A percentile compares a stretch with the other conserved stretches of the same genome.
These are phyloP conservation scores for Cirrhinus mrigala DNA, from an alignment of 2,797 vertebrate genomes.

Conservation along the genomic window DNA sequence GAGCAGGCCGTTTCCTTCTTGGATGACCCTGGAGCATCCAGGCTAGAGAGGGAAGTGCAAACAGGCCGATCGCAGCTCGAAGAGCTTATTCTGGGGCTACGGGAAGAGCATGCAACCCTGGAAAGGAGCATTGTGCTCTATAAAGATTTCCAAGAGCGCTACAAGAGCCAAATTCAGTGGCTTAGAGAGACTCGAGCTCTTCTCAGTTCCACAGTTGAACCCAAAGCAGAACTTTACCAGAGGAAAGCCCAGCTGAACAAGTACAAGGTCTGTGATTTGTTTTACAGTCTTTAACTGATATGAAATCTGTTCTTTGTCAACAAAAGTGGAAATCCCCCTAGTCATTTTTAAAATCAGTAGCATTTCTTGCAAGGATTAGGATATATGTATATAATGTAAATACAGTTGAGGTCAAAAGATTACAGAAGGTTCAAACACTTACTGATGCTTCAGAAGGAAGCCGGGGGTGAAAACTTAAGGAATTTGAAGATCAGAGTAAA, in stretches of 20 bases:
- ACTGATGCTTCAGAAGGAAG: no score
- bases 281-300: not conserved
- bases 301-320: not conserved
- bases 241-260: slow-evolving; percentile 94
- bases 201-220: slow-evolving; percentile 82
- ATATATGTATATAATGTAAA: not conserved
- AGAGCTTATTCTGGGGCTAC: slow-evolving; percentile 85
- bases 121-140: slow-evolving; percentile 87
- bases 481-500: no score
- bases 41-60: slow-evolving; percentile 84
- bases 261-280: slow-evolving; percentile 85
- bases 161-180: slow-evolving; percentile 89
- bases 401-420: no score
- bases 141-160: slow-evolving; percentile 94
- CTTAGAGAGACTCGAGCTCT: slow-evolving; percentile 83
- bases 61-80: slow-evolving; percentile 83
- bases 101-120: slow-evolving; percentile 85
- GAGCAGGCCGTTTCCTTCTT: slow-evolving; percentile 87
- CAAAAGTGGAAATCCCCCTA: not conserved
- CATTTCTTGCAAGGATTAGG: not conserved
- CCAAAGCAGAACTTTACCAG: slow-evolving; percentile 94
- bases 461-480: no score
- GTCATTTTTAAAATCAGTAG: not conserved
- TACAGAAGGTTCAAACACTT: no score
- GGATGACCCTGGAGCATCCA: slow-evolving; percentile 82